These are phyloP conservation scores for Hiodon tergisus DNA, from an alignment of 2,113 vertebrate species.

Conservation along the genomic window DNA sequence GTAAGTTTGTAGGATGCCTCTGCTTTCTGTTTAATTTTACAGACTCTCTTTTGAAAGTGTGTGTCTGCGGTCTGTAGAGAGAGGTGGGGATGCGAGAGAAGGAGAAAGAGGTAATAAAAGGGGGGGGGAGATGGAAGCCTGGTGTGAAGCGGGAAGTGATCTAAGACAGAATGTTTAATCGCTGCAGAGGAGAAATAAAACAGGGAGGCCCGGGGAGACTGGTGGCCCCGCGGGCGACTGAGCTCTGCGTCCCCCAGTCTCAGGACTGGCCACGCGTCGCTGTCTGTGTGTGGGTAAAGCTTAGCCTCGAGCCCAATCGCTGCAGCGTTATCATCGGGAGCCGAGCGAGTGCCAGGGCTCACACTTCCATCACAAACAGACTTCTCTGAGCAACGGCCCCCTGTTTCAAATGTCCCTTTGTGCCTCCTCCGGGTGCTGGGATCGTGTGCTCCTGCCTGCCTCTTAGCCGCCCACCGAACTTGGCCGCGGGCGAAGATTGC, in stretches of 20 bases:
- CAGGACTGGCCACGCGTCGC: neutral
- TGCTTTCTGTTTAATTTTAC: neutral
- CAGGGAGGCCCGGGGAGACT: conserved; percentile 1
- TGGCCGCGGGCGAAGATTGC: conserved; percentile 24
- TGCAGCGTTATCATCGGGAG: conserved; percentile 27
- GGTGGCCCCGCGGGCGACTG: neutral
- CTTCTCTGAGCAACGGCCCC: too few species aligned
- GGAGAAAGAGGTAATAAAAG: conserved; percentile 4
- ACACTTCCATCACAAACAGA: too few species aligned
- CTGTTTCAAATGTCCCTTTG: too few species aligned
- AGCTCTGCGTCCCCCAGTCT: neutral
- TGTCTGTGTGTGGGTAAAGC: conserved; percentile 35
- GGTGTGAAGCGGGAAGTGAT: conserved; percentile 9
- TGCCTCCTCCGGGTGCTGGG: too few species aligned
- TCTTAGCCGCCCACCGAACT: conserved; percentile 3
- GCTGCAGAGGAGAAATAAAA: conserved; percentile 17
- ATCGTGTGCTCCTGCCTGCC: neutral
- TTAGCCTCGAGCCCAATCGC: conserved; percentile 39
- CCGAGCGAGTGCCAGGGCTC: neutral
- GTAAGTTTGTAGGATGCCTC: neutral
- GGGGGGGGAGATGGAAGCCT: conserved; percentile 15
- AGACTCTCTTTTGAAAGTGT: too few species aligned
- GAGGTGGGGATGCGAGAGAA: conserved; percentile 4
- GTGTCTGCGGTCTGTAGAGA: neutral
- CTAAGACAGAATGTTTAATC: neutral